Percentiles rank a stretch among this genome's conserved stretches.
Conservation (phyloP, 2,888 invertebrate species). For the Leptopilina drosophilae region DNA sequence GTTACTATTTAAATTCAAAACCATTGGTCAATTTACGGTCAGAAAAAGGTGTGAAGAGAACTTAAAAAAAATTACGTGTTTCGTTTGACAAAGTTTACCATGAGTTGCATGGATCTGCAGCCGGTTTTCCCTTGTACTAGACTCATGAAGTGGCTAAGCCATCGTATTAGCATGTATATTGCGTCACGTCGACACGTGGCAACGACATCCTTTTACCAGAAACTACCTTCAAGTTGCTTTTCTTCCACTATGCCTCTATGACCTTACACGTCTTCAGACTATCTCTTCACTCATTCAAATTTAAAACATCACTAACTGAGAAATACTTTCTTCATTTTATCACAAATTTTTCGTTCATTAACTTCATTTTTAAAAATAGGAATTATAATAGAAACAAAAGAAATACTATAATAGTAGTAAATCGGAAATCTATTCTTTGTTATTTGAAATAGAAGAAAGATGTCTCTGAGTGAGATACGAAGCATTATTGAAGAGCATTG, state of each 20-base stretch:
- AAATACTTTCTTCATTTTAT: too few species aligned
- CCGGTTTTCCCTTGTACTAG: background rate
- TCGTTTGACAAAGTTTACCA: conserved; percentile 16
- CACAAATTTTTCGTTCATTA: too few species aligned
- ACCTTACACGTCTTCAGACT: conserved; percentile 19
- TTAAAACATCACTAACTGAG: background rate
- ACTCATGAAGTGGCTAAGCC: conserved; percentile 55
- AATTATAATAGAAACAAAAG: too few species aligned
- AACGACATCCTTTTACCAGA: conserved; percentile 50
- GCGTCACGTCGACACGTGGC: conserved; percentile 63
- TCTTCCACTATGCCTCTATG: conserved; percentile 48
- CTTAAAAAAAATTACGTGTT: conserved; percentile 4
- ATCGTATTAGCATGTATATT: conserved; percentile 67
- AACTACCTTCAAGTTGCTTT: conserved; percentile 50
- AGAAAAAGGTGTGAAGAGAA: background rate
- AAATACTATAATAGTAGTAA: background rate
- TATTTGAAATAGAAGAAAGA: background rate
- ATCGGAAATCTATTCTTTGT: background rate
- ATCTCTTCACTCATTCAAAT: conserved; percentile 3
- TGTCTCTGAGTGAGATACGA: background rate
- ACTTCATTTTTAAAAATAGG: too few species aligned
- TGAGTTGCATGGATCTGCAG: background rate
- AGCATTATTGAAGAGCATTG: conserved; percentile 18
- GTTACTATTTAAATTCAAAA: too few species aligned
- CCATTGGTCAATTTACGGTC: too few species aligned